Conservation (phyloP, 2,113 vertebrate species). For the Poeciliopsis prolifica region DNA sequence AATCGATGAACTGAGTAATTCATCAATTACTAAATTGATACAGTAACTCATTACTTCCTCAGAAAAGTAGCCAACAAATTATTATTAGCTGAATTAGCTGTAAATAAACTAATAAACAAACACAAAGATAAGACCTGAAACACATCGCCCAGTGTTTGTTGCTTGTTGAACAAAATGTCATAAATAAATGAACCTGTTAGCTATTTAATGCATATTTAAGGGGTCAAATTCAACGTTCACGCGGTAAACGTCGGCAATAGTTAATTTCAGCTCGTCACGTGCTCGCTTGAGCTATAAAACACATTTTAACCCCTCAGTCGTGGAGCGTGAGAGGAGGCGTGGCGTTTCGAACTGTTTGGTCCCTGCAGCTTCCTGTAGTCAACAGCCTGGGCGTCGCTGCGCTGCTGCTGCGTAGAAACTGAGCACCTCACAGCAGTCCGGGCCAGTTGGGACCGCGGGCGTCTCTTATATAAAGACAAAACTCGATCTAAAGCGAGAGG, state of each 20-base stretch:
- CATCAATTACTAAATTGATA: no score
- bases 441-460: slow-evolving; percentile 11
- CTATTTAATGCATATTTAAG: neutral
- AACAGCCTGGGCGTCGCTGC: slow-evolving; percentile 50
- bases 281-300: neutral
- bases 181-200: neutral
- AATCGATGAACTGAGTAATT: no score
- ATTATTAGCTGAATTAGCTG: neutral
- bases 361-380: slow-evolving; percentile 48
- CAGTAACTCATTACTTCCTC: no score
- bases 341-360: slow-evolving; percentile 19
- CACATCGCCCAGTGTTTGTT: no score
- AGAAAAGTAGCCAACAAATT: no score
- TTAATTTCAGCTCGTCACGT: neutral
- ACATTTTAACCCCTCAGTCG: neutral
- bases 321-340: neutral
- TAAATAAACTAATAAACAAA: neutral
- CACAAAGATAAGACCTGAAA: no score
- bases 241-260: neutral
- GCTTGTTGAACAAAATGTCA: no score
- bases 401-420: slow-evolving; percentile 49
- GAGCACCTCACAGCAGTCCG: slow-evolving; percentile 11
- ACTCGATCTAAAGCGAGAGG: slow-evolving; percentile 1
- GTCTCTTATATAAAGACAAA: slow-evolving; percentile 46
- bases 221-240: neutral